Base-by-base conservation (phyloP, 1,140 invertebrate genomes). In the Calliphora vicina region DNA sequence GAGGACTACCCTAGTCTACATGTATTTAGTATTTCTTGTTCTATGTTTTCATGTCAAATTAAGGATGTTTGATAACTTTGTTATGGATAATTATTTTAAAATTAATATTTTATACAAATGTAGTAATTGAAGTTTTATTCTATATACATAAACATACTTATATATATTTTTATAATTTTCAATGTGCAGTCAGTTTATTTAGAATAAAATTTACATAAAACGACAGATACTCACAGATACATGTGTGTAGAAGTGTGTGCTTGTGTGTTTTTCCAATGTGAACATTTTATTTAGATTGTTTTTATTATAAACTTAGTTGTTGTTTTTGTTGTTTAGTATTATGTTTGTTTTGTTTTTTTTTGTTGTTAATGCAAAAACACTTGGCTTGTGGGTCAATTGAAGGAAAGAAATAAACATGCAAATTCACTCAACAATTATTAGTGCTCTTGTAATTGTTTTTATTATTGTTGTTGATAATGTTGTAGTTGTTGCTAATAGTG, bases 391-490 rank as follows among this genome's bases (percentile, higher is more conserved):
- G 72, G 72, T 74, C 72, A 74, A 17, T 74, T 74, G 29, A 74
- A 35, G 27, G 72, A 74, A 74, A 74, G 27, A 74, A 74, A n/a
- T n/a, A 74, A 74, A 74, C 72, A 74, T 74, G 72, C 72, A 74
- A 74, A 74, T 74, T 74, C 72, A 74, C 72, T 74, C 27, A 74
- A 74, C 72, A 74, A 74, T 74, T 74, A 74, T 74, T 74, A 35
- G 13, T 74, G 72, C 27, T 4, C 25, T 74, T 74, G 26, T 74
- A 17, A 35, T 35, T 35, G 29, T 73, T 73, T 26, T 73, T 73
- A 26, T 73, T n/a, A 17, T 26, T 45, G 35, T 57, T 80, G 76
- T 80, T 43, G 35, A 5, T 80, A 80, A 45, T 80, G 76, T 80
- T 43, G 76, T 80, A 15, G 78, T 25, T 57, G 78, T 50, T 57